A percentile compares a stretch with the other conserved stretches of the same genome.
Conservation (phyloP, 1,140 invertebrate genomes). For the Samia ricini region DNA sequence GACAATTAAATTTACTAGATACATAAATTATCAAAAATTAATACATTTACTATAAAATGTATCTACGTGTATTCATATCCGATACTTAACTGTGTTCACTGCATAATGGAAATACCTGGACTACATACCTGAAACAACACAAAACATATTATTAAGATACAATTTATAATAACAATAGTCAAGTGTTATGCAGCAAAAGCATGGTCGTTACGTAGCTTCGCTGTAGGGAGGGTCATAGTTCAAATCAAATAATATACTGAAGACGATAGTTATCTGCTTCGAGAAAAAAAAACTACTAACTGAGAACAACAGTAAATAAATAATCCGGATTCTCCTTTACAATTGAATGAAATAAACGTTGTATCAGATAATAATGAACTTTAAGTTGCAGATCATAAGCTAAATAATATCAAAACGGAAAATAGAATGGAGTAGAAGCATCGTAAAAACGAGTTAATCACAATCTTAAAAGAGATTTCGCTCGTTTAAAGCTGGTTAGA, state of each 20-base stretch:
- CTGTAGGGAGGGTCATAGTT: constrained; percentile 14
- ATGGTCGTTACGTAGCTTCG: neutral
- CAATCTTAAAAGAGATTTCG: constrained; percentile 26
- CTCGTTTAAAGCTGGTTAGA: constrained; percentile 19
- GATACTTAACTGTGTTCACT: no score
- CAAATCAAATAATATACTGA: constrained; percentile 7
- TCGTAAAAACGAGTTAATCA: constrained; percentile 49
- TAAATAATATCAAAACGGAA: constrained; percentile 1
- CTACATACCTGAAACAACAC: constrained; percentile 29
- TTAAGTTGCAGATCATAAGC: neutral
- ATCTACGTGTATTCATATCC: no score
- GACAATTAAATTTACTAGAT: no score
- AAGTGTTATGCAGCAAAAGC: neutral
- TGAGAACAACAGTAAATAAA: constrained; percentile 6
- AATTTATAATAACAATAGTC: neutral
- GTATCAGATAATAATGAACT: constrained; percentile 3
- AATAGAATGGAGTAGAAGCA: constrained; percentile 5
- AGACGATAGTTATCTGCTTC: constrained; percentile 6
- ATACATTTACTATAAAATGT: no score
- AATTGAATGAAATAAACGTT: neutral
- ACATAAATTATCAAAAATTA: no score
- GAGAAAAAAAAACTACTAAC: constrained; percentile 14
- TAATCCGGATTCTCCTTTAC: constrained; percentile 8
- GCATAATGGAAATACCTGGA: no score
- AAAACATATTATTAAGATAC: constrained; percentile 4